phyloP scores from a whole-genome alignment of 2,888 invertebrate genomes.

The Troilus luridus region DNA sequence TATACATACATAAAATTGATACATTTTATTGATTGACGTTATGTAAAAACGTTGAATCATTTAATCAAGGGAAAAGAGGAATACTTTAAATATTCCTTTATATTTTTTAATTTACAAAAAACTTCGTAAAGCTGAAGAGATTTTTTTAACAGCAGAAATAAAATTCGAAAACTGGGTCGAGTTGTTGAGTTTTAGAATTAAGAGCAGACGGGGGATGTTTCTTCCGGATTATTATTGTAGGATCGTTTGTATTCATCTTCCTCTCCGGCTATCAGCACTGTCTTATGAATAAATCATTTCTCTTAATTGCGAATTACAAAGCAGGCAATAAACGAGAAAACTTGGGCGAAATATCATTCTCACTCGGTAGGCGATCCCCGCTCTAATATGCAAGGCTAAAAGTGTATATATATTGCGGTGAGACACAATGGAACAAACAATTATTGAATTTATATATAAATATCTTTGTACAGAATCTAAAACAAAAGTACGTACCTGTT shows the following conservation, averaged over 20 bases:
- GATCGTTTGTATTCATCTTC: neutral
- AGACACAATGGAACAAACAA: no score
- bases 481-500: no score
- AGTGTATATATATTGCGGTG: neutral
- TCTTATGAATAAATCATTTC: neutral
- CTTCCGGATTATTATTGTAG: neutral
- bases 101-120: no score
- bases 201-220: neutral
- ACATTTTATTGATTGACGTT: no score
- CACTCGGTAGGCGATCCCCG: neutral
- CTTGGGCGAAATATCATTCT: neutral
- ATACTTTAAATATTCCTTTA: no score
- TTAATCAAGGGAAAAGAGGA: no score
- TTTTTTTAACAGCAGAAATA: neutral
- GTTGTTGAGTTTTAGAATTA: neutral
- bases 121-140: neutral
- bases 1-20: no score
- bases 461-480: no score
- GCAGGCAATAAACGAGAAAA: constrained; percentile 54
- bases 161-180: neutral
- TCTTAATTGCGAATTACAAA: constrained; percentile 33
- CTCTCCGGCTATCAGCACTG: neutral
- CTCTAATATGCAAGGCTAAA: neutral
- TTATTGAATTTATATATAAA: no score
- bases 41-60: no score